These are phyloP conservation scores for Tachina grossa DNA, from an alignment of 2,888 invertebrate species.

Conservation along the genomic window DNA sequence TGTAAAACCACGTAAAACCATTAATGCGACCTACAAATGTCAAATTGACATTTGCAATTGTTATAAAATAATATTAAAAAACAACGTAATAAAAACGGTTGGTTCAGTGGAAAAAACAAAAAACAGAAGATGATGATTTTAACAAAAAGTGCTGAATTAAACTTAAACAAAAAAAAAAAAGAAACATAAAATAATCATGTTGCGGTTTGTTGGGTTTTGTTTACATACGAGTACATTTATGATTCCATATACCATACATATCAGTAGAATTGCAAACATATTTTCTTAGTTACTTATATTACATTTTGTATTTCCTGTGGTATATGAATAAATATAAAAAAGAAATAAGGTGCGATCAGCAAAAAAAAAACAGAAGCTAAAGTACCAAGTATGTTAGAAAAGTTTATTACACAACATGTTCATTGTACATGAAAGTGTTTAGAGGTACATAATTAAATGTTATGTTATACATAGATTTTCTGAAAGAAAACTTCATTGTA, in stretches of 20 bases:
- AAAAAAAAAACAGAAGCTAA: background rate
- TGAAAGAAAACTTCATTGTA: background rate
- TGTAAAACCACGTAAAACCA: background rate
- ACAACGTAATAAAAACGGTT: constrained; percentile 22
- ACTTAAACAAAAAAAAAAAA: constrained; percentile 24
- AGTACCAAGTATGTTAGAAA: constrained; percentile 37
- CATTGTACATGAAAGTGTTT: constrained; percentile 46
- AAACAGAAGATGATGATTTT: background rate
- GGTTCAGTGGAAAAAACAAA: background rate
- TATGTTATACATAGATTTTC: background rate
- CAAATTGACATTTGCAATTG: constrained; percentile 54
- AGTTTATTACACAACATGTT: constrained; percentile 56
- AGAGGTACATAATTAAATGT: constrained; percentile 21
- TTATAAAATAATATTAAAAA: constrained; percentile 38
- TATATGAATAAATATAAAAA: constrained; percentile 17
- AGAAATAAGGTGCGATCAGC: background rate
- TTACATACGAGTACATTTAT: constrained; percentile 6
- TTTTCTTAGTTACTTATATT: constrained; percentile 48
- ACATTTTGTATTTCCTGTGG: constrained; percentile 61
- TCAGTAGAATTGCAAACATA: constrained; percentile 1
- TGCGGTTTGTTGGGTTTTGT: constrained; percentile 67
- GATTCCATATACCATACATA: constrained; percentile 7
- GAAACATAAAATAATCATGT: constrained; percentile 59
- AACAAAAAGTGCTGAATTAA: constrained; percentile 29
- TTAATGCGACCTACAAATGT: constrained; percentile 36